Evolutionary conservation across 1,140 invertebrate genomes (phyloP), one percentile per base, ranked within the genome.

Genomic region (Neodiprion fabricii): DNA sequence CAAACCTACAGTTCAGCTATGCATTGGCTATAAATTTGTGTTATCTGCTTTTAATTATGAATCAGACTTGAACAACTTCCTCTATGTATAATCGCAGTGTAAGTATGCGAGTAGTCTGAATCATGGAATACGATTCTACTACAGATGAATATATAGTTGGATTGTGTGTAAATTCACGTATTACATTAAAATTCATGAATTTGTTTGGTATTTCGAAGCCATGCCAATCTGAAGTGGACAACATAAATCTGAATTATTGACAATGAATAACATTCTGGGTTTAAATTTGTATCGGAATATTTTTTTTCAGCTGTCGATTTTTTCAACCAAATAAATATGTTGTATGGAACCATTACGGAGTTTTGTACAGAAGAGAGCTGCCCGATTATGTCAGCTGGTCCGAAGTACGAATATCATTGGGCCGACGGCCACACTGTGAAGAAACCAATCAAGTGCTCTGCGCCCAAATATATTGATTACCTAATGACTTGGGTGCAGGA

Each of bases 401-500:
- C 98, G 72, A 99, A 99, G 88, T 99, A 99, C 85, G 98, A 99
- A 89, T 99, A 99, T 87, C 99, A 99, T 88, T 99, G 99, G 98
- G 98, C 98, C 7, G 98, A 99, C 90, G 98, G 98, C 12, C 95
- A 97, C 81, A 98, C 97, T 3, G 97, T 99, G 1, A 99, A 99
- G 85, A 99, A 99, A 87, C 97, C 98, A 21, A 99, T 99, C 75
- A 99, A 99, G 89, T 99, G 98, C 90, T 99, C 98, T 65, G 99
- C 99, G 70, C 98, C 98, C 21, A 98, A 99, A 87, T 99, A 99
- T 85, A 99, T 99, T 82, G 98, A 99, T 89, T 99, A 98, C 89
- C 90, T 99, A 73, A 99, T 99, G 98, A 99, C 98, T 10, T 99
- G 98, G 98, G 98, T 99, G 53, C 98, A 99, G 89, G 98, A 99